phyloP scores from a whole-genome alignment of 23 tunicate genomes.

The Styela plicata region DNA sequence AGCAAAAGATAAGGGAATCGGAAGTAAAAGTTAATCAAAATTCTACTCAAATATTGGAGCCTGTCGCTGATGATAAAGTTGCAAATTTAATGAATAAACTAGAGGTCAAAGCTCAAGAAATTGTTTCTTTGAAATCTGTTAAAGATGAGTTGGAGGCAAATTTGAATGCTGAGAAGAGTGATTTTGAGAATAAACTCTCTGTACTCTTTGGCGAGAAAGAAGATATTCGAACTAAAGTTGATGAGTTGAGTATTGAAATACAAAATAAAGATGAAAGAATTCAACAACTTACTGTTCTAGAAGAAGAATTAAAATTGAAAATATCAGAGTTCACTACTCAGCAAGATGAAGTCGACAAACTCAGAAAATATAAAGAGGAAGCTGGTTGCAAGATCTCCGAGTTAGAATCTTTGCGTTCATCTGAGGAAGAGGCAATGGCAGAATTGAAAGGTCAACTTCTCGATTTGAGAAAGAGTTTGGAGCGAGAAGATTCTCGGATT shows the following conservation, averaged over 20 bases:
- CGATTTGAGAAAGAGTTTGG: background rate
- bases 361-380: background rate
- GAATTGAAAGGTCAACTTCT: slow-evolving; percentile 3
- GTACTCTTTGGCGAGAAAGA: too few relatives aligned
- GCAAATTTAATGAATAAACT: background rate
- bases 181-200: too few relatives aligned
- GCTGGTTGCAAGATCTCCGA: slow-evolving; percentile 1
- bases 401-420: background rate
- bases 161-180: background rate
- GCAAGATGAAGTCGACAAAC: background rate
- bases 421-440: slow-evolving; percentile 1
- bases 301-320: background rate
- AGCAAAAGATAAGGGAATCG: background rate
- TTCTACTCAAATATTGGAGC: background rate
- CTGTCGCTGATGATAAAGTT: background rate
- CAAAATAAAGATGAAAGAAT: background rate
- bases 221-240: background rate
- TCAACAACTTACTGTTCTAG: background rate
- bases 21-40: too few relatives aligned
- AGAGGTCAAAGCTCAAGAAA: background rate
- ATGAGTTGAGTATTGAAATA: background rate
- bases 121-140: background rate
- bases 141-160: background rate
- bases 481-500: slow-evolving; percentile 18
- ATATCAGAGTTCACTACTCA: background rate